Conservation (phyloP, 2,113 vertebrate genomes). For the Stictonetta naevosa region DNA sequence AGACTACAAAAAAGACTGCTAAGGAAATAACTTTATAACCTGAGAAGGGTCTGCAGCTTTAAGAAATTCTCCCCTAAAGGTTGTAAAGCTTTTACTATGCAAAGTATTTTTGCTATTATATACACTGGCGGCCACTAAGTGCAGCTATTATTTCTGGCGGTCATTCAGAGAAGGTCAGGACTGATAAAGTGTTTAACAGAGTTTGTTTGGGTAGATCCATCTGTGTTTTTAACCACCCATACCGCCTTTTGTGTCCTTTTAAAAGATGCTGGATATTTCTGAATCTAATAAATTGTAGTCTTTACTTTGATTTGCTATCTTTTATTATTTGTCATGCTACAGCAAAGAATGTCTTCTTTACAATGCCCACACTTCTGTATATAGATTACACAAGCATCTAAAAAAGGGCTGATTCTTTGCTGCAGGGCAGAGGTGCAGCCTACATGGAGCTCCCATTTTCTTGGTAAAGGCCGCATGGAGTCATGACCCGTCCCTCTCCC, state of each 20-base stretch:
- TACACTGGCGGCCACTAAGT: conserved; percentile 62
- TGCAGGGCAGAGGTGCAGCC: background rate
- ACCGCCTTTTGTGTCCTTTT: conserved; percentile 32
- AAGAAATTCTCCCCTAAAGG: conserved; percentile 59
- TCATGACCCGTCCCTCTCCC: background rate
- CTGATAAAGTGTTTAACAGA: conserved; percentile 66
- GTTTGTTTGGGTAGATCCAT: conserved; percentile 67
- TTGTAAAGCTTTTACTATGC: conserved; percentile 70
- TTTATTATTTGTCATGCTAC: background rate
- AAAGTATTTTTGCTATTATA: conserved; percentile 71
- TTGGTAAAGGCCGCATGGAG: background rate
- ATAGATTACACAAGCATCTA: background rate
- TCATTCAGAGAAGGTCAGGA: conserved; percentile 45
- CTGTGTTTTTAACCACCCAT: conserved; percentile 60
- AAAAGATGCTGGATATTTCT: conserved; percentile 16
- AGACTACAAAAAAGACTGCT: conserved; percentile 22
- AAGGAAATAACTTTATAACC: conserved; percentile 51
- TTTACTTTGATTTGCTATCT: conserved; percentile 26
- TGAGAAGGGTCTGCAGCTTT: conserved; percentile 59
- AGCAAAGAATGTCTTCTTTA: background rate
- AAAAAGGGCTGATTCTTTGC: background rate
- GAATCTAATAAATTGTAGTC: background rate
- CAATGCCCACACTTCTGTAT: background rate
- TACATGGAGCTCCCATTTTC: background rate
- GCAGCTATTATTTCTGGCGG: conserved; percentile 63